Evolutionary conservation across 2,888 invertebrate species (phyloP).

Genomic region (Idaea aversata): DNA sequence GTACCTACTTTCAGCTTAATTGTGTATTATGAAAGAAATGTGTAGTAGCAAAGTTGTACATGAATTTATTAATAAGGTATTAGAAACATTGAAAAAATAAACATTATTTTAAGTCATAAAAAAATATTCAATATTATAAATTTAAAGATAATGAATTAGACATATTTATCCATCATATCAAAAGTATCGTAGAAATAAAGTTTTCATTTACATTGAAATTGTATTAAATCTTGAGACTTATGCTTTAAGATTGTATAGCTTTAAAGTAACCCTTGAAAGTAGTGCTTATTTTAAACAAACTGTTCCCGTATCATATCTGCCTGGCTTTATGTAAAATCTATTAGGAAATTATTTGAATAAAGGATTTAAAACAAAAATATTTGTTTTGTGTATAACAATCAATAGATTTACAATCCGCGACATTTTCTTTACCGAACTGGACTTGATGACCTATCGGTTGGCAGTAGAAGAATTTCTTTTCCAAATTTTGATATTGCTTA

Average conservation of each 20-base stretch:
- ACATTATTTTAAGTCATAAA: constrained; percentile 18
- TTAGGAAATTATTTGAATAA: constrained; percentile 56
- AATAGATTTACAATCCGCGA: neutral
- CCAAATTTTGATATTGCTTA: no score
- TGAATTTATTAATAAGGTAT: constrained; percentile 4
- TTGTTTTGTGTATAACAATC: constrained; percentile 4
- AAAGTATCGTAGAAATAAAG: constrained; percentile 12
- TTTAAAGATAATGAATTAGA: constrained; percentile 8
- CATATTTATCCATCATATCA: constrained; percentile 1
- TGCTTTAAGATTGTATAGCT: constrained; percentile 17
- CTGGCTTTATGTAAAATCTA: constrained; percentile 56
- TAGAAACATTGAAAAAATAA: constrained; percentile 15
- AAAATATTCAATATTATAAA: neutral
- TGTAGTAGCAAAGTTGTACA: neutral
- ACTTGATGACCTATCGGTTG: no score
- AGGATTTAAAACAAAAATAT: constrained; percentile 35
- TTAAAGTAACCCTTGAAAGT: constrained; percentile 13
- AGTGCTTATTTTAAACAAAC: constrained; percentile 19
- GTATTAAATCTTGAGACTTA: constrained; percentile 13
- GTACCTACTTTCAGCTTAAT: neutral
- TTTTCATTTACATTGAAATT: constrained; percentile 15
- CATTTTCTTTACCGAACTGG: neutral
- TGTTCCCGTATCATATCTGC: constrained; percentile 40
- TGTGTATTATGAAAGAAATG: neutral
- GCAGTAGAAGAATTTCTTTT: no score